These are phyloP conservation scores for Dicyrtoma fusca DNA, from an alignment of 2,888 invertebrate species.

Conservation along the genomic window DNA sequence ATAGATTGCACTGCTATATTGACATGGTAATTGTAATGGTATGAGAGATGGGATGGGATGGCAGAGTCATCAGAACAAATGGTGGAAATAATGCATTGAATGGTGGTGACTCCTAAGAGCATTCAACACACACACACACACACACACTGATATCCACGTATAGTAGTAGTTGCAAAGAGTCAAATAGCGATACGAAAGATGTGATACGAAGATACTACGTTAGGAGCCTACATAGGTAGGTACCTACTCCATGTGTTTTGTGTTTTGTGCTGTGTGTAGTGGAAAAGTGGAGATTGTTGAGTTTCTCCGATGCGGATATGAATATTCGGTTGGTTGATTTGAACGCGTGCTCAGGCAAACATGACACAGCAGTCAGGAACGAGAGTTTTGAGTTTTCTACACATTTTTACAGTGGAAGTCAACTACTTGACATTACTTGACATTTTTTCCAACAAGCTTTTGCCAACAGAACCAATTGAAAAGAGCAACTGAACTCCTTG, in stretches of 20 bases:
- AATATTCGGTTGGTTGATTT: constrained; percentile 31
- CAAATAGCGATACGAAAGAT: too few species aligned
- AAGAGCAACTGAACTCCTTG: background rate
- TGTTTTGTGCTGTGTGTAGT: constrained; percentile 2
- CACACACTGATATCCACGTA: too few species aligned
- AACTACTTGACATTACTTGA: constrained; percentile 20
- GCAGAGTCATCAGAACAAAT: too few species aligned
- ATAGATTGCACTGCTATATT: too few species aligned
- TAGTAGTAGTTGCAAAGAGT: too few species aligned
- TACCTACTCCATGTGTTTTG: background rate
- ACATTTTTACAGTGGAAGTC: constrained; percentile 22
- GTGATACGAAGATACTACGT: too few species aligned
- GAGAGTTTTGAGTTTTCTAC: background rate
- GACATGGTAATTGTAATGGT: too few species aligned
- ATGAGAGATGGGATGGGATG: too few species aligned
- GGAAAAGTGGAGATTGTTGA: constrained; percentile 5
- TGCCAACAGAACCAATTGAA: background rate
- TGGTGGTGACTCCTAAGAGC: background rate
- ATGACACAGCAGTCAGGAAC: constrained; percentile 24
- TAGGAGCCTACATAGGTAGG: too few species aligned
- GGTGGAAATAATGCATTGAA: too few species aligned
- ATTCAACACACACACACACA: background rate
- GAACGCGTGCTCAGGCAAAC: constrained; percentile 36
- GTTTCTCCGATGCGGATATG: constrained; percentile 27
- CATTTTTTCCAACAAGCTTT: constrained; percentile 19